A percentile compares a stretch with the other conserved stretches of the same genome.
These are phyloP conservation scores for Caligus rogercresseyi DNA, from an alignment of 1,140 invertebrate species.

Conservation along the genomic window DNA sequence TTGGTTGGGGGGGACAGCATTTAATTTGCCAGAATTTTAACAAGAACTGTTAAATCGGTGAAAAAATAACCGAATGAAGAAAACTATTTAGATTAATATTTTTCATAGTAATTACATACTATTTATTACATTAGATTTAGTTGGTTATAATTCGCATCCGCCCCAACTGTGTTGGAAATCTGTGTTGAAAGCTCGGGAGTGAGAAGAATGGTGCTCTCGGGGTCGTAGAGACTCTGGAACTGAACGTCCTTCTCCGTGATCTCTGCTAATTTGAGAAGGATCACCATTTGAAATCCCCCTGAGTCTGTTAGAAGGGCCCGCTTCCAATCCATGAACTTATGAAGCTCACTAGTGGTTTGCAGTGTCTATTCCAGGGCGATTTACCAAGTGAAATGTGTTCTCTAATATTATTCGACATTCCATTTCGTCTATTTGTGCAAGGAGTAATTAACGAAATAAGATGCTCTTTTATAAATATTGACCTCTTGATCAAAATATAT, in stretches of 20 bases:
- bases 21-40: too few species aligned
- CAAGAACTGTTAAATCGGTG: too few species aligned
- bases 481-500: too few species aligned
- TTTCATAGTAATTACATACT: too few species aligned
- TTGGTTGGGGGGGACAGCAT: too few species aligned
- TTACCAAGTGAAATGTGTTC: conserved; percentile 94
- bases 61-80: too few species aligned
- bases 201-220: conserved; percentile 56
- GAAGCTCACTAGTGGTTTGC: conserved; percentile 69
- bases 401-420: conserved; percentile 83
- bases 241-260: conserved; percentile 91
- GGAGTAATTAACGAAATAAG: too few species aligned
- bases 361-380: conserved; percentile 58
- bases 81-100: too few species aligned
- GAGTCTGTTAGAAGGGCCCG: conserved; percentile 79
- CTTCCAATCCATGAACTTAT: conserved; percentile 96
- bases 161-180: conserved; percentile 91
- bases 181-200: conserved; percentile 90
- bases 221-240: conserved; percentile 81
- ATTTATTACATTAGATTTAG: too few species aligned
- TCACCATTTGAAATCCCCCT: conserved; percentile 98
- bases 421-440: conserved; percentile 69
- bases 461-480: too few species aligned
- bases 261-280: conserved; percentile 71
- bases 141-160: too few species aligned